Percentiles rank a stretch among this genome's conserved stretches.
Conservation (phyloP, 2,888 invertebrate genomes). For the Tenthredo scrophulariae region DNA sequence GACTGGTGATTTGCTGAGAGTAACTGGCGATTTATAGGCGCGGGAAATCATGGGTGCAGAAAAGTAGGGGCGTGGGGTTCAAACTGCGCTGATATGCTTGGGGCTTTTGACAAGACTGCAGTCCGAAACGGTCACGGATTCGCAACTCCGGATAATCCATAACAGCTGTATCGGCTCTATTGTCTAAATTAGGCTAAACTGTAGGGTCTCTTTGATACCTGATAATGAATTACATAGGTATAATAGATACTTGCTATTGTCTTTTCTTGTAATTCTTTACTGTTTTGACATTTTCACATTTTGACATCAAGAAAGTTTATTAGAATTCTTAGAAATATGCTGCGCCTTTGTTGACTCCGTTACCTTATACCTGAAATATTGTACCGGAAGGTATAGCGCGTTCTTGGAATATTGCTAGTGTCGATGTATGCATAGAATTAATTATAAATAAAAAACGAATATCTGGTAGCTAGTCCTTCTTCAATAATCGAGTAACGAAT, state of each 20-base stretch:
- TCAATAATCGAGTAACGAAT: not conserved
- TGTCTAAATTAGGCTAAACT: not conserved
- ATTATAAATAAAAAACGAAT: not conserved
- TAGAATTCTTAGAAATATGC: not conserved
- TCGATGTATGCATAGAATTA: not conserved
- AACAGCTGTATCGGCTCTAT: constrained; percentile 13
- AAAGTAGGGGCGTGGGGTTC: not conserved
- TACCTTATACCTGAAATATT: not conserved
- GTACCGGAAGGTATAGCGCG: not conserved
- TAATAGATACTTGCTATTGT: not conserved
- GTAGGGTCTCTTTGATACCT: not conserved
- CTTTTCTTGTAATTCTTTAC: not conserved
- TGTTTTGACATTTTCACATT: not conserved
- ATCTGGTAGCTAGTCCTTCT: not conserved
- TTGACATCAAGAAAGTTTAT: not conserved
- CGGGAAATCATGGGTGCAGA: not conserved
- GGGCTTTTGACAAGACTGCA: not conserved
- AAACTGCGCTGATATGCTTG: not conserved
- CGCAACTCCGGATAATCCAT: not conserved
- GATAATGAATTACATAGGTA: not conserved
- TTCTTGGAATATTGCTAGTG: not conserved
- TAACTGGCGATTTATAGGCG: not conserved
- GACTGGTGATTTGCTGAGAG: not conserved
- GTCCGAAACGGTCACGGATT: not conserved
- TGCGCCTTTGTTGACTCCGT: not conserved